A percentile compares a stretch with the other conserved stretches of the same genome.
Evolutionary conservation across 2,797 vertebrate species (phyloP).

Genomic region (Carapus acus): DNA sequence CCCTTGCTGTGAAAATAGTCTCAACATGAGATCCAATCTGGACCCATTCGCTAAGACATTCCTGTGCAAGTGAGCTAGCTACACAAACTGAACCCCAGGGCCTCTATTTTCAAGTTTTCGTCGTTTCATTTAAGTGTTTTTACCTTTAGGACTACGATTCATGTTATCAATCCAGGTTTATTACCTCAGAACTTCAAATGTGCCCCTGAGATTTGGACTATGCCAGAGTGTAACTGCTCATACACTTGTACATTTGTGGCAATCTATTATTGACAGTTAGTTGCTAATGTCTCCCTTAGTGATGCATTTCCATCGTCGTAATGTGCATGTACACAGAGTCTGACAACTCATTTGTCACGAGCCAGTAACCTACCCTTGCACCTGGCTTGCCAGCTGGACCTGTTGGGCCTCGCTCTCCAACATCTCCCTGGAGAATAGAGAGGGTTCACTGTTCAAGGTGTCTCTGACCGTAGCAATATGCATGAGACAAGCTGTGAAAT

Average conservation of each 20-base stretch:
- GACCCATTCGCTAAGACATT: slow-evolving; percentile 58
- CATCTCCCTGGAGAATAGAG: slow-evolving; percentile 72
- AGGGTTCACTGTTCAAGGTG: no score
- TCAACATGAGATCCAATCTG: slow-evolving; percentile 72
- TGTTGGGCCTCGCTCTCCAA: slow-evolving; percentile 77
- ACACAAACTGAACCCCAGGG: slow-evolving; percentile 2
- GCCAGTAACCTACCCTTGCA: slow-evolving; percentile 76
- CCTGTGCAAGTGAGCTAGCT: slow-evolving; percentile 47
- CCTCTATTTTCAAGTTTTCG: slow-evolving; percentile 1
- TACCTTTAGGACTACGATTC: no score
- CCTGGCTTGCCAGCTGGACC: slow-evolving; percentile 85
- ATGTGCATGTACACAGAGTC: not conserved
- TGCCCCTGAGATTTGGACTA: not conserved
- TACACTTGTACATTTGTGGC: no score
- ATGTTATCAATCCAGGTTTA: no score
- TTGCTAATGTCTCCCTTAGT: no score
- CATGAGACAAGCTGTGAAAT: no score
- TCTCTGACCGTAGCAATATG: no score
- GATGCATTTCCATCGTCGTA: not conserved
- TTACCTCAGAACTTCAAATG: no score
- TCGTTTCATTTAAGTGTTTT: slow-evolving; percentile 2
- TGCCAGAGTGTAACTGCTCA: no score
- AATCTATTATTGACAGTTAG: no score
- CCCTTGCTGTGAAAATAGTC: slow-evolving; percentile 78
- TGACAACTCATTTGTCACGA: not conserved